phyloP scores from a whole-genome alignment of 2,888 invertebrate species.

The Nezara viridula region DNA sequence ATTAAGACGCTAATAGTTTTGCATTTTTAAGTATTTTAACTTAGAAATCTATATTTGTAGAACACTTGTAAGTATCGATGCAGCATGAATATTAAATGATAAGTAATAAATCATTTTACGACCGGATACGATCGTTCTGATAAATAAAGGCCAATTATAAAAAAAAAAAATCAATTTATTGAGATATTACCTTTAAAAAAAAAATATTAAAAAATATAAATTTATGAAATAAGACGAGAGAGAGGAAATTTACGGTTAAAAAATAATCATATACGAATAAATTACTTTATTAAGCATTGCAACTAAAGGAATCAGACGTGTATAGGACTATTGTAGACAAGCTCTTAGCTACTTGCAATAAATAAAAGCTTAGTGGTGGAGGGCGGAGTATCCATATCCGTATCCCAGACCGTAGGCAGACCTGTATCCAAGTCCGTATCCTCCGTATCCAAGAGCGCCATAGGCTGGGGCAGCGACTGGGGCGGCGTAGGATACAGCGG shows the following conservation, averaged over 20 bases:
- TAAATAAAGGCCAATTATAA: too few relatives aligned
- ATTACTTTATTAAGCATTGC: slow-evolving; percentile 28
- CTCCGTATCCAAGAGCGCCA: slow-evolving; percentile 47
- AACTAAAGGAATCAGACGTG: neutral
- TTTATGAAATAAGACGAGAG: neutral
- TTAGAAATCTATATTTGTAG: too few relatives aligned
- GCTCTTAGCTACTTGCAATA: neutral
- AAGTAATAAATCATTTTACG: too few relatives aligned
- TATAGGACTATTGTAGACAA: neutral
- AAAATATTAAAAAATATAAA: neutral
- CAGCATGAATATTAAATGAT: too few relatives aligned
- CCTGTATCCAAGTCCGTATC: slow-evolving; percentile 50
- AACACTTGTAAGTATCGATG: too few relatives aligned
- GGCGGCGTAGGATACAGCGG: slow-evolving; percentile 54
- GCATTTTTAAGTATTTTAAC: too few relatives aligned
- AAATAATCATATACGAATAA: neutral
- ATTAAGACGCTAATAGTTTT: too few relatives aligned
- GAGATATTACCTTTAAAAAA: too few relatives aligned
- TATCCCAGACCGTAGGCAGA: slow-evolving; percentile 34
- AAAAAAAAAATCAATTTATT: too few relatives aligned
- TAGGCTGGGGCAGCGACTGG: slow-evolving; percentile 48
- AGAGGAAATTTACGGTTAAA: neutral
- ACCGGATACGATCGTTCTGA: too few relatives aligned
- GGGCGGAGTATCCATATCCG: slow-evolving; percentile 49
- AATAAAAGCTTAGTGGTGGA: slow-evolving; percentile 25